Evolutionary conservation across 2,797 vertebrate genomes (phyloP).

Genomic region (Fistularia tabacaria): DNA sequence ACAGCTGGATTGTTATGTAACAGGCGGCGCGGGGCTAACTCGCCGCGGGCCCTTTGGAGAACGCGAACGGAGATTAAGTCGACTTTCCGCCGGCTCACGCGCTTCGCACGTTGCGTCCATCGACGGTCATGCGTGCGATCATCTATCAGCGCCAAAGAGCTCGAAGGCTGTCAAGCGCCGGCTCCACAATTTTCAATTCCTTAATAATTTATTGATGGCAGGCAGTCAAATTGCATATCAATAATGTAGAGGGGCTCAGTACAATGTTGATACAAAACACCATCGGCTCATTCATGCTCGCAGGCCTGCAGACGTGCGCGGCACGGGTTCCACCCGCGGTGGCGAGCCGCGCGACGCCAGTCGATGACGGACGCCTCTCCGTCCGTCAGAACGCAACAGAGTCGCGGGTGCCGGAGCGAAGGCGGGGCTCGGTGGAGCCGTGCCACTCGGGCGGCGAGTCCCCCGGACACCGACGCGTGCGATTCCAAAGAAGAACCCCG

Average conservation of each 20-base stretch:
- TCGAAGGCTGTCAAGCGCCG: constrained; percentile 45
- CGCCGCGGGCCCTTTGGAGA: constrained; percentile 33
- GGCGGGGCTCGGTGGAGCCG: too few relatives aligned
- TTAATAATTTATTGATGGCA: constrained; percentile 71
- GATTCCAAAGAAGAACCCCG: too few relatives aligned
- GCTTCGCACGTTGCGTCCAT: constrained; percentile 38
- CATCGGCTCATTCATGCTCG: constrained; percentile 60
- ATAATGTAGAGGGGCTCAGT: constrained; percentile 74
- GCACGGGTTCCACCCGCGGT: constrained; percentile 40
- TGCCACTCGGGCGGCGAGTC: too few relatives aligned
- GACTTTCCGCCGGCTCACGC: constrained; percentile 25
- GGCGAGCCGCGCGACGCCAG: constrained; percentile 44
- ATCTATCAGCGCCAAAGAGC: constrained; percentile 44
- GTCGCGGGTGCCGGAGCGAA: too few relatives aligned
- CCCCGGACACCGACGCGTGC: too few relatives aligned
- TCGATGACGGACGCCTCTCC: constrained; percentile 33
- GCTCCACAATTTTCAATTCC: constrained; percentile 70
- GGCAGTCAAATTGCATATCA: constrained; percentile 73
- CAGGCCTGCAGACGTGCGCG: constrained; percentile 60
- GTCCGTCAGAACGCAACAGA: too few relatives aligned
- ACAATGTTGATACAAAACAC: constrained; percentile 73
- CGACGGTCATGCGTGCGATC: constrained; percentile 41
- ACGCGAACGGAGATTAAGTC: constrained; percentile 14
- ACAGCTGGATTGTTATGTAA: constrained; percentile 60
- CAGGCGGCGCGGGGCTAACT: constrained; percentile 14